Conservation (phyloP, 2,113 vertebrate genomes). For the Scomber japonicus region DNA sequence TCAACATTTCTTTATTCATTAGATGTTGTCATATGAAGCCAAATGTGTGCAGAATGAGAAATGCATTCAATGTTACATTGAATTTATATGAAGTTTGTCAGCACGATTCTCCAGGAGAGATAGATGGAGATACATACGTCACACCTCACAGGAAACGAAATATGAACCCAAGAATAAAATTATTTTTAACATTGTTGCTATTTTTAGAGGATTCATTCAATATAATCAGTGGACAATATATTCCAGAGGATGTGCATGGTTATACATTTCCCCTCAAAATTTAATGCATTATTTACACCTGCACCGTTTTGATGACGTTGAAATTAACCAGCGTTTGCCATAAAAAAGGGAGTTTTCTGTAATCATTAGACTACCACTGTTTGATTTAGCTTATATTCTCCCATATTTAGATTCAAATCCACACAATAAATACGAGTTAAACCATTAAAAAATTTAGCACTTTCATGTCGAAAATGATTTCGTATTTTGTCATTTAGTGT, state of each 20-base stretch:
- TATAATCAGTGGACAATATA: not conserved
- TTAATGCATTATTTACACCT: not conserved
- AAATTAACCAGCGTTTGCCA: not conserved
- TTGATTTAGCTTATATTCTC: not conserved
- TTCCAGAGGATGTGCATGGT: not conserved
- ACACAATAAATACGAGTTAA: not conserved
- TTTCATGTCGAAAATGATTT: conserved; percentile 30
- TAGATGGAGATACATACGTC: conserved; percentile 1
- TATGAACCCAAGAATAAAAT: not conserved
- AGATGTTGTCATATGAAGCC: conserved; percentile 35
- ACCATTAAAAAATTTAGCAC: conserved; percentile 14
- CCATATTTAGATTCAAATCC: not conserved
- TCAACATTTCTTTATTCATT: conserved; percentile 33
- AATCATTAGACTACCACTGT: not conserved
- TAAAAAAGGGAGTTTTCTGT: not conserved
- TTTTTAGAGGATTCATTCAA: not conserved
- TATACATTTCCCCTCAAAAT: not conserved
- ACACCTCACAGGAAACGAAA: conserved; percentile 27
- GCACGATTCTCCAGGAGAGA: conserved; percentile 41
- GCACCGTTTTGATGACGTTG: not conserved
- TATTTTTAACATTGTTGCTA: not conserved
- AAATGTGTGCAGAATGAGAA: conserved; percentile 14
- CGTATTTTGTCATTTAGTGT: conserved; percentile 21
- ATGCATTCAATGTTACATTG: conserved; percentile 8
- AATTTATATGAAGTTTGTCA: conserved; percentile 51